A percentile compares a stretch with the other conserved stretches of the same genome.
Evolutionary conservation across 30 jellyfish, hydroid and myxozoan species (phyloP).

Genomic region (Cassiopea xamachana): DNA sequence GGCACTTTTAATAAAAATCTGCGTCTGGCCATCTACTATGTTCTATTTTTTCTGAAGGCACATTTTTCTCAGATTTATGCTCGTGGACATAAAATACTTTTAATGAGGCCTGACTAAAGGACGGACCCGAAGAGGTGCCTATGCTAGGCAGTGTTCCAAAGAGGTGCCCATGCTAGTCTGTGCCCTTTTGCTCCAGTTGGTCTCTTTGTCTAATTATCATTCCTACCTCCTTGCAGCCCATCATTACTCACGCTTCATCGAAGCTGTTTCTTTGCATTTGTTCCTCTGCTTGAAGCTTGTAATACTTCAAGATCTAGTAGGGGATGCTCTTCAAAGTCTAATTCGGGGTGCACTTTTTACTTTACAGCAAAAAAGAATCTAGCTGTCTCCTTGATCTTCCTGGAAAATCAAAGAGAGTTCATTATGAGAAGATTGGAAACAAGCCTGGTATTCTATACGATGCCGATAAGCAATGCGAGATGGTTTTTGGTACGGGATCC

Average conservation of each 20-base stretch:
- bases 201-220: not conserved
- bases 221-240: not conserved
- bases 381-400: conserved; percentile 91
- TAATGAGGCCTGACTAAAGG: too few species aligned
- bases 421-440: conserved; percentile 86
- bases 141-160: too few species aligned
- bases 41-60: too few species aligned
- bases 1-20: too few species aligned
- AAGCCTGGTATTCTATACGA: conserved; percentile 94
- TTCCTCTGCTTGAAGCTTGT: too few species aligned
- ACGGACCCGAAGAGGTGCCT: too few species aligned
- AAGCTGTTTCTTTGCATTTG: too few species aligned
- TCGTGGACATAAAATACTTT: too few species aligned
- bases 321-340: not conserved
- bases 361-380: conserved; percentile 83
- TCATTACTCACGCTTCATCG: too few species aligned
- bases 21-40: too few species aligned
- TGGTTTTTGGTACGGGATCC: conserved; percentile 97
- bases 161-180: not conserved
- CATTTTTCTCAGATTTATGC: too few species aligned
- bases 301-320: too few species aligned
- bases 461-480: conserved; percentile 94
- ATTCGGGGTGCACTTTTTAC: not conserved
- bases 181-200: not conserved
- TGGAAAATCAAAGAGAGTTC: conserved; percentile 73